Percentiles rank a stretch among this genome's conserved stretches.
These are phyloP conservation scores for Tribolium castaneum DNA, from an alignment of 1,140 invertebrate genomes.

Conservation along the genomic window DNA sequence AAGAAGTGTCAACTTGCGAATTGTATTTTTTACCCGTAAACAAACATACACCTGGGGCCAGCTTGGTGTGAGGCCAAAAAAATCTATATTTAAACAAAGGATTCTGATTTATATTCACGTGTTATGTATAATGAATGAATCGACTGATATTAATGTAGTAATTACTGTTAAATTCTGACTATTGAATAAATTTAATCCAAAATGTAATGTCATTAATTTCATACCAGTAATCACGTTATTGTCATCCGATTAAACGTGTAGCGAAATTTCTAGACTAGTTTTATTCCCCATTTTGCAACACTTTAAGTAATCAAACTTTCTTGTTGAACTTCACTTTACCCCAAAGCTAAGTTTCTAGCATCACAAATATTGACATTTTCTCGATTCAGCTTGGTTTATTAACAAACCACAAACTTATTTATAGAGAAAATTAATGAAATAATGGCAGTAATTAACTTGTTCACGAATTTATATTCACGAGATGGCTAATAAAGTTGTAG, in stretches of 20 bases:
- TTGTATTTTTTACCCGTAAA: not conserved
- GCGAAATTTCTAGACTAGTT: not conserved
- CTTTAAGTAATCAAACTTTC: not conserved
- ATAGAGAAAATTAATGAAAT: not conserved
- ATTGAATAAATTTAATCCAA: not conserved
- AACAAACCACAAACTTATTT: not conserved
- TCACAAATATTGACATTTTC: not conserved
- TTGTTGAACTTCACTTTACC: not conserved
- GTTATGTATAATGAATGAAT: no score
- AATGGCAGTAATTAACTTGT: no score
- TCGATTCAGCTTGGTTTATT: not conserved
- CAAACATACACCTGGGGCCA: not conserved
- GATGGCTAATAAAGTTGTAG: no score
- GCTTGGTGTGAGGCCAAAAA: not conserved
- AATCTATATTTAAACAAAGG: no score
- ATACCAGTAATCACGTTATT: not conserved
- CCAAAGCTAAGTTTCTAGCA: not conserved
- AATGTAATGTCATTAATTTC: not conserved
- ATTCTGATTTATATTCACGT: no score
- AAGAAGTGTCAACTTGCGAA: not conserved
- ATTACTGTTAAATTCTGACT: not conserved
- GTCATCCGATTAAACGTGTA: not conserved
- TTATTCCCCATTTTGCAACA: not conserved
- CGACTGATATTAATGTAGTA: not conserved
- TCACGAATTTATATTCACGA: no score